A percentile compares a stretch with the other conserved stretches of the same genome.
Conservation (phyloP, 1,140 invertebrate species). For the Frieseomelitta varia region DNA sequence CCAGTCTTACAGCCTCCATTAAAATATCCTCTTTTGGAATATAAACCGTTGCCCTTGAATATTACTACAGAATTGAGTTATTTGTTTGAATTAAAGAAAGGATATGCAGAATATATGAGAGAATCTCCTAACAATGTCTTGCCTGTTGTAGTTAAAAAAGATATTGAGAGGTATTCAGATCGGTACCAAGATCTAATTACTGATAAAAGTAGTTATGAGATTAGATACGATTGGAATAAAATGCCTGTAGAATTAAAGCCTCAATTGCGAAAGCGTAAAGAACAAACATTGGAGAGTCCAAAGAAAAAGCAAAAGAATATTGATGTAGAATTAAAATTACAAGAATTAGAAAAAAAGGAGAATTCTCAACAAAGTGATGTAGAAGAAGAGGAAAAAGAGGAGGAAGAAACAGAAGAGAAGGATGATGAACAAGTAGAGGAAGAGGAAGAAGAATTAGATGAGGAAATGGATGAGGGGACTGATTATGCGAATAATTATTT, state of each 20-base stretch:
- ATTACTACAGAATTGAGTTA: slow-evolving; percentile 83
- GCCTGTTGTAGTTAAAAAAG: slow-evolving; percentile 81
- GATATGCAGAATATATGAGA: slow-evolving; percentile 83
- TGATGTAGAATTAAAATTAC: slow-evolving; percentile 81
- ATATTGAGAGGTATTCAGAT: slow-evolving; percentile 87
- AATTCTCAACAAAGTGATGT: slow-evolving; percentile 77
- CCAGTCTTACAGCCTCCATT: slow-evolving; percentile 86
- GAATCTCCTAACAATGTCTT: slow-evolving; percentile 82
- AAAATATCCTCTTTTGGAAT: slow-evolving; percentile 85
- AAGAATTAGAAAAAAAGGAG: slow-evolving; percentile 85
- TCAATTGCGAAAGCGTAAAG: slow-evolving; percentile 72
- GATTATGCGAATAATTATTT: slow-evolving; percentile 93
- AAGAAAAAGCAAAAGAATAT: slow-evolving; percentile 72
- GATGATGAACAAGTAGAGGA: slow-evolving; percentile 65
- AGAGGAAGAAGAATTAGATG: slow-evolving; percentile 83
- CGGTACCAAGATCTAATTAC: slow-evolving; percentile 82
- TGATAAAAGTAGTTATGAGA: slow-evolving; percentile 77
- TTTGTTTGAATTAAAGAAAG: slow-evolving; percentile 84
- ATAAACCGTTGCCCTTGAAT: slow-evolving; percentile 84
- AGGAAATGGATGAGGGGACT: slow-evolving; percentile 84
- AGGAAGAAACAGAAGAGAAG: slow-evolving; percentile 83
- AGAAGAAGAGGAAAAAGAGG: slow-evolving; percentile 81
- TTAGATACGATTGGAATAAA: slow-evolving; percentile 82
- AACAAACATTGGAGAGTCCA: slow-evolving; percentile 47
- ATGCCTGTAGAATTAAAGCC: slow-evolving; percentile 84